Evolutionary conservation across 1,140 invertebrate species (phyloP), one percentile per base, ranked within the genome.

Genomic region (Carcinoscorpius rotundicauda): DNA sequence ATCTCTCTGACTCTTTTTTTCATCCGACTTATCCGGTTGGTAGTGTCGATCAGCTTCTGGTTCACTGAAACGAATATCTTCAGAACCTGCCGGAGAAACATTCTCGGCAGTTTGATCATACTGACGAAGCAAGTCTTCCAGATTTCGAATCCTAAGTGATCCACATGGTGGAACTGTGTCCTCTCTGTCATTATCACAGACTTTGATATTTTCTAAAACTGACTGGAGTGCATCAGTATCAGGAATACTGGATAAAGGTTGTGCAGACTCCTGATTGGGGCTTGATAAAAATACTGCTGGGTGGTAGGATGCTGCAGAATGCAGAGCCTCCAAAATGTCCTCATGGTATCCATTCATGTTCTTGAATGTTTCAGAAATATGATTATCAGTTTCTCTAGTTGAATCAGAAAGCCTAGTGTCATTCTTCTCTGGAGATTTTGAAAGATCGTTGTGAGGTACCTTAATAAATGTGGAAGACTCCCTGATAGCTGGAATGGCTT

Each of bases 321-420:
- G 84, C 69, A 96, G 74, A 6, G 89, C 90, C 73, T 92, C 89
- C 60, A 96, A 80, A 70, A 96, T 89, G 71, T 93, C 89, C 71
- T 93, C 91, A 73, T 93, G 91, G 75, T 95, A 96, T 49, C 91
- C 91, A 78, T 93, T 93, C 5, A 95, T 78, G 61, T 84, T 90
- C 78, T 91, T 90, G 6, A 93, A 78, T 29, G 29, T 29, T 29
- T 29, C 29, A 29, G 29, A 29, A 29, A 29, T 29, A 29, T 29
- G 29, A 29, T 29, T 29, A 29, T 29, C 29, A 29, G 29, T 29
- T 29, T 29, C 29, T 2, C 29, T 29, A 29, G 29, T 29, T 29
- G 29, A 29, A 29, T 29, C 29, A 29, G 29, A 29, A 29, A 29
- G 29, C 29, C 29, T 29, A 29, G 29, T 29, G 29, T 29, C 29